These are phyloP conservation scores for Pteropus alecto DNA, from an alignment of 2,113 vertebrate species.

Conservation along the genomic window DNA sequence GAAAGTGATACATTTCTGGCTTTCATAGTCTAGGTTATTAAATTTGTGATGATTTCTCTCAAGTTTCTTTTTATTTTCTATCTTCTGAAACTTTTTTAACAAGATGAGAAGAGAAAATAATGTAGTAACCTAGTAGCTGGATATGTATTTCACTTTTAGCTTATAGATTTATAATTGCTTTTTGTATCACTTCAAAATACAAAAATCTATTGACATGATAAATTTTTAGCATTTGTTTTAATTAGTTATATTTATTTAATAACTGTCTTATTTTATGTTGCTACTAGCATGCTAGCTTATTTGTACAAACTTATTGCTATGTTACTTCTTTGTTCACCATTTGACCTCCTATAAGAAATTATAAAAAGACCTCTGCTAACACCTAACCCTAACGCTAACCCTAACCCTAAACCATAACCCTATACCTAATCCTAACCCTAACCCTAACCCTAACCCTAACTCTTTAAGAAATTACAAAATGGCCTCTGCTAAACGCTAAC, in stretches of 20 bases:
- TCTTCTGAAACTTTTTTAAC: not conserved
- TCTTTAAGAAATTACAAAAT: too few species aligned
- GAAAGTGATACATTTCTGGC: not conserved
- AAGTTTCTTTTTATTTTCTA: not conserved
- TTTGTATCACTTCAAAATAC: not conserved
- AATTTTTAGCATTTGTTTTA: not conserved
- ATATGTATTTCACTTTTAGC: not conserved
- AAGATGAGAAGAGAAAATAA: not conserved
- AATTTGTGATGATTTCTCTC: not conserved
- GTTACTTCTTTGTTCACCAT: not conserved
- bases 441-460: too few species aligned
- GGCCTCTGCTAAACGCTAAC: too few species aligned
- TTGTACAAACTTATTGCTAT: not conserved
- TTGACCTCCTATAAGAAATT: not conserved
- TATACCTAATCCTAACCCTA: too few species aligned
- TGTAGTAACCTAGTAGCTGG: not conserved
- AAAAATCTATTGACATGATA: not conserved
- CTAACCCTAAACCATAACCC: too few species aligned
- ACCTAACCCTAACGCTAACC: too few species aligned
- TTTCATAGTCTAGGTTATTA: not conserved
- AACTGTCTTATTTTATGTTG: not conserved
- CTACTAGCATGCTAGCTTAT: not conserved
- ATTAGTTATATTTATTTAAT: not conserved
- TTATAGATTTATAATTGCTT: not conserved
- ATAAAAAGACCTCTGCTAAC: not conserved